Conservation (phyloP, 2,888 invertebrate species). For the Vannuccia rotundouncinata region DNA sequence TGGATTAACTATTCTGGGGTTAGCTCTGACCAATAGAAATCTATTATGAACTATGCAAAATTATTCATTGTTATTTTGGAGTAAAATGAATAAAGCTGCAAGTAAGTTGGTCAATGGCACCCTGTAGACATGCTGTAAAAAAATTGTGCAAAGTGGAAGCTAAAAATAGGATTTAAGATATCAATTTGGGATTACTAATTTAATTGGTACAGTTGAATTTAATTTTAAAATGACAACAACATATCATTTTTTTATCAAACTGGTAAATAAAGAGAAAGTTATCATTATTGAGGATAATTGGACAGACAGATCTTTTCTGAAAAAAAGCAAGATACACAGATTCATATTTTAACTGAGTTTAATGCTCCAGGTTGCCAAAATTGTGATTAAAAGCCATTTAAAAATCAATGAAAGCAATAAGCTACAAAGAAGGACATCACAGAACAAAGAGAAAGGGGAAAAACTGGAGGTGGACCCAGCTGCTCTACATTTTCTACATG, state of each 20-base stretch:
- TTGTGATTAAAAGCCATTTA: not conserved
- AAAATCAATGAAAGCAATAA: too few species aligned
- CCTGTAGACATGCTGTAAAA: not conserved
- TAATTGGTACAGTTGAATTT: not conserved
- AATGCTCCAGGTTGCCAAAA: not conserved
- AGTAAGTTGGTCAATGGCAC: not conserved
- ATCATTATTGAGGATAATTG: not conserved
- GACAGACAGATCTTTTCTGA: not conserved
- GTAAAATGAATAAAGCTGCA: not conserved
- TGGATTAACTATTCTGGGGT: not conserved
- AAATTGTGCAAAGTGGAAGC: not conserved
- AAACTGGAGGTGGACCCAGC: too few species aligned
- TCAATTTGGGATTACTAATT: not conserved
- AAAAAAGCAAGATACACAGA: not conserved
- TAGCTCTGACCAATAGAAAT: not conserved
- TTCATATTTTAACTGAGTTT: not conserved
- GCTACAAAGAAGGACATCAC: too few species aligned
- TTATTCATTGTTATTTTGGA: not conserved
- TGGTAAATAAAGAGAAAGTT: not conserved
- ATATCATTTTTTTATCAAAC: not conserved
- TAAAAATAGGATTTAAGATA: not conserved
- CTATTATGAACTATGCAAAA: not conserved
- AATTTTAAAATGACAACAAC: not conserved
- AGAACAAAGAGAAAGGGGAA: too few species aligned
- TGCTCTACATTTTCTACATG: too few species aligned